These are phyloP conservation scores for Lindbergichthys nudifrons DNA, from an alignment of 2,797 vertebrate genomes.

Conservation along the genomic window DNA sequence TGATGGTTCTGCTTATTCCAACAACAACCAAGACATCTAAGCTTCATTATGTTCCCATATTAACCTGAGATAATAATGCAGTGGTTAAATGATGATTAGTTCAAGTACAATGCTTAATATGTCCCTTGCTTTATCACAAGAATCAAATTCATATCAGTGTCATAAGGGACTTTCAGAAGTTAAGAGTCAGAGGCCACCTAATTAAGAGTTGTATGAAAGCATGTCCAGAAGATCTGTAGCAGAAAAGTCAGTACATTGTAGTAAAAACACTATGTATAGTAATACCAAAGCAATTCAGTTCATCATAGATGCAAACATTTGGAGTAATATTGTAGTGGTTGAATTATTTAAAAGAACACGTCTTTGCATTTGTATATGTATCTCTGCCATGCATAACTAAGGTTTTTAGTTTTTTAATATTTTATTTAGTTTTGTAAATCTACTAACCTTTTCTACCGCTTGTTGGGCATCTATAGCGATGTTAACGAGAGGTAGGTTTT, in stretches of 20 bases:
- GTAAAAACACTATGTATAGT: not conserved
- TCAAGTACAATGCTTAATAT: not conserved
- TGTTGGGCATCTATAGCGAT: not conserved
- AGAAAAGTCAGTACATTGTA: not conserved
- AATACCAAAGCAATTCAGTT: not conserved
- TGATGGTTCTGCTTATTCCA: not conserved
- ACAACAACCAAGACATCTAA: not conserved
- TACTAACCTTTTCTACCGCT: not conserved
- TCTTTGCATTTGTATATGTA: not conserved
- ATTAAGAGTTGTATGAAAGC: not conserved
- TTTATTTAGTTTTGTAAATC: not conserved
- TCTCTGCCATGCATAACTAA: not conserved
- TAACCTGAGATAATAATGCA: not conserved
- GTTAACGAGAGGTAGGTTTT: not conserved
- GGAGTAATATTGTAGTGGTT: not conserved
- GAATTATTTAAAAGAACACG: not conserved
- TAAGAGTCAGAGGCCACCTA: not conserved
- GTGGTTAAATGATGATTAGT: not conserved
- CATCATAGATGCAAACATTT: not conserved
- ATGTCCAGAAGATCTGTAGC: not conserved
- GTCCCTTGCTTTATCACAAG: not conserved
- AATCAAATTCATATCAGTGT: not conserved
- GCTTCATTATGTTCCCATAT: not conserved
- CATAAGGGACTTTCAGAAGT: not conserved
- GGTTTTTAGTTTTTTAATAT: not conserved